Evolutionary conservation across 37 sponge, comb jelly and placozoan species (phyloP), one percentile per base, ranked within the genome.

Genomic region (Agelas oroides): DNA sequence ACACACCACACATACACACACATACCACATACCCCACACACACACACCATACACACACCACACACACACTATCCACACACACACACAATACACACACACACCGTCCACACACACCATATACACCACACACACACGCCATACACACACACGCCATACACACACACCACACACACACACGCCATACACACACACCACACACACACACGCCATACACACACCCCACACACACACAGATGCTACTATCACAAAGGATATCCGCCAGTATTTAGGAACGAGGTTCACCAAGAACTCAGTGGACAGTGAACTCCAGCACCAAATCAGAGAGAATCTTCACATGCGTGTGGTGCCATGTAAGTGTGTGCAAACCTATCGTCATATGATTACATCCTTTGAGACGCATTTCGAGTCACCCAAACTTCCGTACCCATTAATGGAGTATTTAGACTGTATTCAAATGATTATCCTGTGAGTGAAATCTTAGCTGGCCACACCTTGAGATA

Each of bases 291-390:
- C 97, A 16, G 93, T 95, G 35, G 99, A 98, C 83, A 92, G 91
- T 70, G 97, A 98, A 68, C 89, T 98, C 6, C 99, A 98, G 71
- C 95, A 98, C 63, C 92, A 92, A 73, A 96, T 98, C 65, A 90
- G 99, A 61, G 91, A 97, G 63, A 98, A 98, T 74, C 87, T 98
- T 32, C 97, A 96, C 88, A 94, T 82, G 80, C 72, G 97, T 84
- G 93, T 93, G 20, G 87, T 96, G 36, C 99, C 99, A 57, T 96
- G 99, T 98, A 67, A 96, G 99, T 91, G n/a, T 8, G n/a, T n/a
- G n/a, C n/a, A n/a, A n/a, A n/a, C n/a, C n/a, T n/a, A n/a, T n/a
- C n/a, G n/a, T n/a, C 13, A 53, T 24, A 65, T 25, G 13, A 12
- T 25, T n/a, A 65, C 66, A 65, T 13, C n/a, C 74, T 21, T 46